Conservation (phyloP, 2,113 vertebrate species). For the Stegostoma tigrinum region DNA sequence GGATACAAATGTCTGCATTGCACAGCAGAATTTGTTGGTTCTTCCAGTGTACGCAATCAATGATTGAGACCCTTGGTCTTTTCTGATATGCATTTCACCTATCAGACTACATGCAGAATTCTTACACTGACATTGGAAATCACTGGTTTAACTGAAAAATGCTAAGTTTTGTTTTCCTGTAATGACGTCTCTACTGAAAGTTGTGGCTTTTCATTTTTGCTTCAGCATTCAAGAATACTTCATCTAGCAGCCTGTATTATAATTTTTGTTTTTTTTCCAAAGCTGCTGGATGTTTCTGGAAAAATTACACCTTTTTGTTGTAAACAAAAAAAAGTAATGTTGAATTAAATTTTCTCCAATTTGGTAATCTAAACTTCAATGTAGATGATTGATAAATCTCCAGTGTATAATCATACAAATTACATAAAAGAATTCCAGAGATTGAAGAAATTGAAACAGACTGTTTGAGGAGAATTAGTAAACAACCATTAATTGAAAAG, state of each 20-base stretch:
- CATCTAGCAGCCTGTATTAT: not conserved
- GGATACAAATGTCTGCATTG: not conserved
- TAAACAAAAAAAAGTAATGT: not conserved
- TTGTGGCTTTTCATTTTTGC: slow-evolving; percentile 28
- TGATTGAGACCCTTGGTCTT: not conserved
- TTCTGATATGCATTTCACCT: slow-evolving; percentile 10
- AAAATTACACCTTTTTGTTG: not conserved
- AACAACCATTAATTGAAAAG: not conserved
- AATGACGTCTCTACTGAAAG: slow-evolving; percentile 17
- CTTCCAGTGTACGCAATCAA: not conserved
- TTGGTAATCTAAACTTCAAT: not conserved
- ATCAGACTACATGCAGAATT: not conserved
- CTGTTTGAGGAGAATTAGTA: not conserved
- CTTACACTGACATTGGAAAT: not conserved
- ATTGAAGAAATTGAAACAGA: not conserved
- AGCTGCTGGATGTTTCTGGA: not conserved
- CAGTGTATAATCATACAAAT: not conserved
- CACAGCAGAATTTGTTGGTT: not conserved
- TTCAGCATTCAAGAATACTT: not conserved
- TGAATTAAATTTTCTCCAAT: not conserved
- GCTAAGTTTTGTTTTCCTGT: not conserved
- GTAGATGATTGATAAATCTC: not conserved
- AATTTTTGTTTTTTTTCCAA: not conserved
- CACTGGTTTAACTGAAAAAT: not conserved
- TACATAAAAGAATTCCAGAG: not conserved